A percentile compares a stretch with the other conserved stretches of the same genome.
These are phyloP conservation scores for Brachionus rotundiformis DNA, from an alignment of 1,140 invertebrate species.

Conservation along the genomic window DNA sequence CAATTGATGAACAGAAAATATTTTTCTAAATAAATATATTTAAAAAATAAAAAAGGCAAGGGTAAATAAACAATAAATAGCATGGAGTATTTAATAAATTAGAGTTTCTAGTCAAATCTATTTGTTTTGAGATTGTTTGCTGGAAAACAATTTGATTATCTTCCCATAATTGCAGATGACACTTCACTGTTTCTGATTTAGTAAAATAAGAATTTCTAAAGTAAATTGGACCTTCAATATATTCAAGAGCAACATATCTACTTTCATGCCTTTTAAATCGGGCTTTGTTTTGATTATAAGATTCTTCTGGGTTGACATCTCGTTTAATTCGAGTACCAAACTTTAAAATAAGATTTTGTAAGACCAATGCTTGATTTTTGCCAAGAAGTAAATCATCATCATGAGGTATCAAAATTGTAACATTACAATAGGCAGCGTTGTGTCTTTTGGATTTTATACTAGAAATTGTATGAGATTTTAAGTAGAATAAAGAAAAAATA, in stretches of 20 bases:
- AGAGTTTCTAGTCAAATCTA: neutral
- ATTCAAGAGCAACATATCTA: neutral
- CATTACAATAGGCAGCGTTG: neutral
- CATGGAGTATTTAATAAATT: neutral
- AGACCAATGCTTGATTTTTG: neutral
- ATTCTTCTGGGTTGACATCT: neutral
- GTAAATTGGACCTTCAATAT: neutral
- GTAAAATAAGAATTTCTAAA: neutral
- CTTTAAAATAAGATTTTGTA: neutral
- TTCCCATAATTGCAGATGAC: neutral
- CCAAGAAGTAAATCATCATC: neutral
- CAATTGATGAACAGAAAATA: too few species aligned
- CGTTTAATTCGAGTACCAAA: neutral
- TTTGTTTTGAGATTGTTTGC: neutral
- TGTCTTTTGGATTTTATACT: neutral
- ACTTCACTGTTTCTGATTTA: neutral
- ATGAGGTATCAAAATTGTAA: conserved; percentile 3
- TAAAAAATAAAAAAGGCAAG: too few species aligned
- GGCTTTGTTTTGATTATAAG: neutral
- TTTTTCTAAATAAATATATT: too few species aligned
- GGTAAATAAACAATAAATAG: neutral
- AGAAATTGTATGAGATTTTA: neutral
- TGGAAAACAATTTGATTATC: neutral
- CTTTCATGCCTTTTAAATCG: neutral
- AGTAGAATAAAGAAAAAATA: conserved; percentile 15